Conservation (phyloP, 2,113 vertebrate genomes). For the Rhynchomys soricoides region DNA sequence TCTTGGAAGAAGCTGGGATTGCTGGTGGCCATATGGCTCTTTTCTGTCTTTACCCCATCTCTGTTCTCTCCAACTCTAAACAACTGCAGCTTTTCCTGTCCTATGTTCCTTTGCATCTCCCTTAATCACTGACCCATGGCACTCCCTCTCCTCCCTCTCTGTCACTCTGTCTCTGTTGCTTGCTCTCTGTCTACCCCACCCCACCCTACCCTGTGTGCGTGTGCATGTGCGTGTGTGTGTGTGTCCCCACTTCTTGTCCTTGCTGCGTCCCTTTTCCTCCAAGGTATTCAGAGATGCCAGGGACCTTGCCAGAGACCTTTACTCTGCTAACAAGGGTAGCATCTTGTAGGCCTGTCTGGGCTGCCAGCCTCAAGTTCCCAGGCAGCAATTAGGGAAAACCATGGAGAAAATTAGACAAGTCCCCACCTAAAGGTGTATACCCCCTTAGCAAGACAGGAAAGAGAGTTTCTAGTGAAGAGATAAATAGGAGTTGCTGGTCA, state of each 20-base stretch:
- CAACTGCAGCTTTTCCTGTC: neutral
- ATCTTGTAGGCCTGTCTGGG: neutral
- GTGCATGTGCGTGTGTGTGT: neutral
- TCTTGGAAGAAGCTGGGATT: neutral
- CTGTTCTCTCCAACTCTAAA: neutral
- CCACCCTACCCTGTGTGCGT: no score
- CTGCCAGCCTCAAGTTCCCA: neutral
- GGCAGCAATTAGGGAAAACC: neutral
- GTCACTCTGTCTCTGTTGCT: neutral
- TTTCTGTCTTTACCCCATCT: neutral
- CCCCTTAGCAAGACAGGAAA: conserved; percentile 27
- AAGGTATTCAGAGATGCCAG: neutral
- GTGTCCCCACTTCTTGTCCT: neutral
- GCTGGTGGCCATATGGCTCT: neutral
- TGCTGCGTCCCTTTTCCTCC: neutral
- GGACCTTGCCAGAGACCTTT: neutral
- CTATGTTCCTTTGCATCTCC: neutral
- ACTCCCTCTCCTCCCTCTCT: neutral
- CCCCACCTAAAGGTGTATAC: neutral
- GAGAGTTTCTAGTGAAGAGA: conserved; percentile 14
- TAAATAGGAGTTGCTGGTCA: conserved; percentile 42
- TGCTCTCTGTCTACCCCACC: neutral
- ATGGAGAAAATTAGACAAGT: neutral
- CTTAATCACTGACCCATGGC: neutral
- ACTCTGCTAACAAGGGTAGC: neutral